Conservation (phyloP, 2,888 invertebrate genomes). For the Phlogophora meticulosa region DNA sequence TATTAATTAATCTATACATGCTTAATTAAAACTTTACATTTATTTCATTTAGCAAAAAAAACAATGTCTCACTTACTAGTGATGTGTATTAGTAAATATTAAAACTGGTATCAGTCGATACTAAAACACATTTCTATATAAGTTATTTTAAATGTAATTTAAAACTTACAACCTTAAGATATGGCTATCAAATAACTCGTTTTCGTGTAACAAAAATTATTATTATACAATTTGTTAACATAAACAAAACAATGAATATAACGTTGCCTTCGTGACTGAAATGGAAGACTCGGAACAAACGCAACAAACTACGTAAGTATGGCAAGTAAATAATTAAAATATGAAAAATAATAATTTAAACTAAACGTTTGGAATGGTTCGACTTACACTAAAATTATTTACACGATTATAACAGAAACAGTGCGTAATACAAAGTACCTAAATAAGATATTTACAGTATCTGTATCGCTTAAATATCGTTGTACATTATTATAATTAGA, state of each 20-base stretch:
- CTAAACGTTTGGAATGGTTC: conserved; percentile 88
- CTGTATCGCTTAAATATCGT: conserved; percentile 68
- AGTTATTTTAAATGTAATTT: conserved; percentile 56
- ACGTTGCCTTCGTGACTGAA: conserved; percentile 78
- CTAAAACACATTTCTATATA: conserved; percentile 48
- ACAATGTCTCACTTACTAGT: conserved; percentile 37
- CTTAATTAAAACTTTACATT: conserved; percentile 48
- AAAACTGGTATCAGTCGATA: conserved; percentile 51
- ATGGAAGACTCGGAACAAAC: conserved; percentile 85
- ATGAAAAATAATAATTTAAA: conserved; percentile 87
- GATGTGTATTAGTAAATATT: conserved; percentile 46
- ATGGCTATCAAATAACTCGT: conserved; percentile 72
- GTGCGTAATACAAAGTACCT: conserved; percentile 72
- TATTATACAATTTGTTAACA: conserved; percentile 85
- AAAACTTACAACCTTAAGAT: conserved; percentile 70
- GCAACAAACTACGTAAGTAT: conserved; percentile 86
- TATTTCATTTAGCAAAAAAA: conserved; percentile 25
- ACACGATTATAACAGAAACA: conserved; percentile 88
- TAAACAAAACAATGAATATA: conserved; percentile 87
- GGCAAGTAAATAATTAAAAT: conserved; percentile 89
- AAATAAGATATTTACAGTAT: conserved; percentile 74
- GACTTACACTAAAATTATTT: conserved; percentile 84
- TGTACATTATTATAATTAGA: conserved; percentile 63
- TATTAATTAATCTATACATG: conserved; percentile 47
- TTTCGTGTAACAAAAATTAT: conserved; percentile 82